Evolutionary conservation across 2,113 vertebrate species (phyloP).

Genomic region (Sisor rabdophorus): DNA sequence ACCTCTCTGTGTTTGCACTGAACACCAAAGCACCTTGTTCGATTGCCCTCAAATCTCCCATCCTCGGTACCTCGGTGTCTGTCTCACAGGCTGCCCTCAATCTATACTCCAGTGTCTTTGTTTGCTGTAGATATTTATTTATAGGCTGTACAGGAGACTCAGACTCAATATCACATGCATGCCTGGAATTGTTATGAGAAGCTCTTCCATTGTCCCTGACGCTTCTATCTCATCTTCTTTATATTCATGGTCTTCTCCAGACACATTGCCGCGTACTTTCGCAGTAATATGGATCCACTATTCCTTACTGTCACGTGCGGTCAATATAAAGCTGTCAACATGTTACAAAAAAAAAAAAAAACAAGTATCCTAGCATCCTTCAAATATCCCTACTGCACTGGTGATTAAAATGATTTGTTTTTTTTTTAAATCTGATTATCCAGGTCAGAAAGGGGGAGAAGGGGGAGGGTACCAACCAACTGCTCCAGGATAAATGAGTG

Average conservation of each 20-base stretch:
- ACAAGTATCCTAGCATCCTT: slow-evolving; percentile 38
- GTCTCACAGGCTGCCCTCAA: slow-evolving; percentile 38
- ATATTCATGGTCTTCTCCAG: slow-evolving; percentile 30
- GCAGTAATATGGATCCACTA: slow-evolving; percentile 1
- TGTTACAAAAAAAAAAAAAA: no score
- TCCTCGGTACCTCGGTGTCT: not conserved
- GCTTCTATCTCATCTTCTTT: slow-evolving; percentile 21
- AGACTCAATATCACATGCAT: slow-evolving; percentile 57
- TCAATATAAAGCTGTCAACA: slow-evolving; percentile 26
- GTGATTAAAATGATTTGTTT: slow-evolving; percentile 36
- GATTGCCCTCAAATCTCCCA: slow-evolving; percentile 9
- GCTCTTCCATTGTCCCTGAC: slow-evolving; percentile 27
- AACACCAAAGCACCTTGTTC: slow-evolving; percentile 38
- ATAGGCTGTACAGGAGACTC: slow-evolving; percentile 48
- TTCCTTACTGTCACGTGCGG: slow-evolving; percentile 10
- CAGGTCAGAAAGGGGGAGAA: slow-evolving; percentile 43
- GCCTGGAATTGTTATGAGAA: slow-evolving; percentile 64
- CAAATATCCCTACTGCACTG: slow-evolving; percentile 36
- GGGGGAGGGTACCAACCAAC: slow-evolving; percentile 30
- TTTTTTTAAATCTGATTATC: slow-evolving; percentile 49
- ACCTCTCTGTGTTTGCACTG: slow-evolving; percentile 40
- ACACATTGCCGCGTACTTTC: slow-evolving; percentile 5
- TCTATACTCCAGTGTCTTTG: slow-evolving; percentile 42
- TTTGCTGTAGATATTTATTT: slow-evolving; percentile 55
- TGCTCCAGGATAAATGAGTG: slow-evolving; percentile 52